Base-by-base conservation (phyloP, 2,888 invertebrate species). In the Notocelia uddmanniana region DNA sequence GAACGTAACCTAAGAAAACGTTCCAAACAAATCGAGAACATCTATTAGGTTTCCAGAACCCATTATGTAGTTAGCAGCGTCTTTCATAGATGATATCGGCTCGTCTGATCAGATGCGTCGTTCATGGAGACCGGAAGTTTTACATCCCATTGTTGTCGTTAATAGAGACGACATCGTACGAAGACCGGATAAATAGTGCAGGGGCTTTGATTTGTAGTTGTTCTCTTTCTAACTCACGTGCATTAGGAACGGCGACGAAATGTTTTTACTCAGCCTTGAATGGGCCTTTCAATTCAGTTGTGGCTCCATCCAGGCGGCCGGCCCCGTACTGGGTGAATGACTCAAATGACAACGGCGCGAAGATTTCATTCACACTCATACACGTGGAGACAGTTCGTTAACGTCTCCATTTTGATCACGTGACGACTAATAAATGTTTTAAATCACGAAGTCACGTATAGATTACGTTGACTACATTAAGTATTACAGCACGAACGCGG, bases 281-380 rank as follows among this genome's bases (percentile, higher is more conserved):
- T 86, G 84, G 80, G 79, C 79, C 83, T 85, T 86, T 84, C 81
- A 83, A 81, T 83, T 84, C 81, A 83, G 80, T 83, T 81, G 80
- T 82, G 74, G 78, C 60, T 54, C 52, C 60, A 60, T n/a, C n/a
- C n/a, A n/a, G n/a, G n/a, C n/a, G n/a, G 76, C 77, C 78, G 80
- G 79, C 82, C 82, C 80, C 82, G 78, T 74, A 75, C 64, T 73
- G 80, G 80, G 81, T 85, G 85, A 85, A 85, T 84, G 86, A 84
- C 82, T 83, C 76, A 78, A 79, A 82, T 80, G 79, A 79, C 74
- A 74, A 71, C 69, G 70, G 68, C 69, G 71, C 73, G 68, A 76
- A 78, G 77, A 59, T 71, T 64, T 70, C 74, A 74, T 76, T 80
- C 76, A 76, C 76, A 69, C 31, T 23, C 66, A 52, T 73, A 73